Evolutionary conservation across 2,113 vertebrate species (phyloP).

Genomic region (Ardeotis arabs): DNA sequence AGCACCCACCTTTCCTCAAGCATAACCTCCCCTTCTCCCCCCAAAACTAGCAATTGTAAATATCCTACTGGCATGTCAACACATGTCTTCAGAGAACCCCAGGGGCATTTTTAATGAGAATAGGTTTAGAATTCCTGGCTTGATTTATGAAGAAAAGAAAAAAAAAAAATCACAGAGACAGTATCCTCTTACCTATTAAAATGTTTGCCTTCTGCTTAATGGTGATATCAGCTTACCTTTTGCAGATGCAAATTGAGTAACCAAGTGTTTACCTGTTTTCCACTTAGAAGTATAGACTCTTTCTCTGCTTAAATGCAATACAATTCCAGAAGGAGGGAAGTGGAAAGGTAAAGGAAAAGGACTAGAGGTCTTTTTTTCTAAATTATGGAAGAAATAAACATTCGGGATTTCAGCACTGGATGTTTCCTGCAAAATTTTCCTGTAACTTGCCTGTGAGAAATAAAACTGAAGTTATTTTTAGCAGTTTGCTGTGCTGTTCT

Average conservation of each 20-base stretch:
- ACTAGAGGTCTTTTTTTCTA: not conserved
- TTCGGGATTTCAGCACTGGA: not conserved
- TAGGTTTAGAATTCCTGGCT: not conserved
- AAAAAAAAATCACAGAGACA: not conserved
- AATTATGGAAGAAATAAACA: not conserved
- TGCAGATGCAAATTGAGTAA: not conserved
- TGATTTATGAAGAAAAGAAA: slow-evolving; percentile 35
- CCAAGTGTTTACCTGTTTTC: not conserved
- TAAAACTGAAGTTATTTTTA: not conserved
- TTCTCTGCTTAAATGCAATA: not conserved
- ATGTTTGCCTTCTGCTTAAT: not conserved
- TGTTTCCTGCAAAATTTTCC: not conserved
- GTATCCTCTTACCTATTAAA: not conserved
- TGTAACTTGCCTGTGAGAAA: not conserved
- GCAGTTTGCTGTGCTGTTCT: not conserved
- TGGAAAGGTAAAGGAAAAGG: not conserved
- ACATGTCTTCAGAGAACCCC: not conserved
- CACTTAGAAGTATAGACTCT: not conserved
- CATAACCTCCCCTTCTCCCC: fast-evolving
- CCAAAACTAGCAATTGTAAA: not conserved
- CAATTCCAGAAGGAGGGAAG: not conserved
- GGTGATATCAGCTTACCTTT: not conserved
- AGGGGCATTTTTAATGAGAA: slow-evolving; percentile 1
- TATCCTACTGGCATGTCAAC: not conserved
- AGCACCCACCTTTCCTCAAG: not conserved